Conservation (phyloP, 2,113 vertebrate species). For the Bambusicola thoracicus region DNA sequence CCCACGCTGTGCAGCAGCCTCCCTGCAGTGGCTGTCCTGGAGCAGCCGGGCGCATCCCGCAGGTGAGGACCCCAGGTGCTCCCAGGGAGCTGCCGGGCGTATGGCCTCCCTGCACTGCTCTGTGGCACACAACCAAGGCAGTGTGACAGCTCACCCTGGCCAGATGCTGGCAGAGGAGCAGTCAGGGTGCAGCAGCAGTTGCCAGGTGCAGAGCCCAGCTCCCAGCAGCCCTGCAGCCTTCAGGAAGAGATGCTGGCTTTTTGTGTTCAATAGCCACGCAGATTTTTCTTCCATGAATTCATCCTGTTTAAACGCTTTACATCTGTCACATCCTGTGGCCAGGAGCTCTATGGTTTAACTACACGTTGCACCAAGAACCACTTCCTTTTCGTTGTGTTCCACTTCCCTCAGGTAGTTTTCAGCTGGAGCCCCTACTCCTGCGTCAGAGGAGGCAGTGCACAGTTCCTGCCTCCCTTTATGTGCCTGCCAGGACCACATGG, state of each 20-base stretch:
- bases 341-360: not conserved
- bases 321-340: conserved; percentile 59
- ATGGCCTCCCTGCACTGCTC: not conserved
- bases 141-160: not conserved
- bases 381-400: conserved; percentile 38
- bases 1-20: rapidly evolving
- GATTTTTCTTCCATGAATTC: conserved; percentile 66
- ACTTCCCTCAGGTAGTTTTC: conserved; percentile 34
- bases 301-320: conserved; percentile 32
- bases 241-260: conserved; percentile 16
- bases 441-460: not conserved
- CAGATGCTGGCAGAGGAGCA: not conserved
- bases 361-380: not conserved
- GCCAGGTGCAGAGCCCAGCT: not conserved
- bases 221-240: not conserved
- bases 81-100: not conserved
- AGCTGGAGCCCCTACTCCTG: not conserved
- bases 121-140: not conserved
- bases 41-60: rapidly evolving
- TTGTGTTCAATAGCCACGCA: conserved; percentile 31
- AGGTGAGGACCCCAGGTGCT: not conserved
- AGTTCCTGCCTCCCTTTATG: not conserved
- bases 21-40: not conserved
- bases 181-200: not conserved
- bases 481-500: not conserved